Evolutionary conservation across 92 coral and sea anemone species (phyloP), one percentile per base, ranked within the genome.

Genomic region (Umimayanthus kanabou): DNA sequence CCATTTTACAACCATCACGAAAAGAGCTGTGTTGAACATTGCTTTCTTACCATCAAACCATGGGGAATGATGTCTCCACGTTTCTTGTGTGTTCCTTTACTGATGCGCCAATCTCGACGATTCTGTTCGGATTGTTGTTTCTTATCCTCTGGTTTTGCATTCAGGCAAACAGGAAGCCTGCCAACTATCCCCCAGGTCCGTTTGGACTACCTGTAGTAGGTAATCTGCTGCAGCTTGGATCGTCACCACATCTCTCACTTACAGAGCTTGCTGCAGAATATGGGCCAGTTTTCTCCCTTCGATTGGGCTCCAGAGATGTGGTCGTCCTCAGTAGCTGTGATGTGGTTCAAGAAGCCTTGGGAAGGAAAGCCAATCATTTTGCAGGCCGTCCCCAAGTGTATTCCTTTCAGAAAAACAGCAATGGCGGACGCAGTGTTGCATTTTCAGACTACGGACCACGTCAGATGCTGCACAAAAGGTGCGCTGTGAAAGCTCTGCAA

Each of bases 161-260:
- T 25, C 66, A n/a, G 26, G 77, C 66, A 45, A 83, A 83, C 79
- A 83, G 9, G 66, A 83, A 83, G 43, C 78, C 78, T 16, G 78
- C 87, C 26, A 88, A 64, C 29, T 91, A 84, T 88, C 96, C 96
- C 50, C 94, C 96, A 26, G 96, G 96, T 28, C 96, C 96, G 30
- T 89, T 90, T 76, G 90, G 94, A 16, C 81, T 89, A 47, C 96
- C 96, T 47, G 82, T 93, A 30, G 84, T 93, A 47, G 96, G 96
- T 47, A 93, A 91, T 80, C 93, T 93, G 25, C 88, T 76, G 57
- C 92, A 89, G 69, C 94, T 93, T 88, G 96, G 96, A 37, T 88
- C 93, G 71, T 47, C 90, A 53, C 94, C 96, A 33, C 96, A 93
- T 76, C 84, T 87, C 30, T 39, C 80, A 47, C 89, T 93, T 15